Evolutionary conservation across 2,113 vertebrate species (phyloP), one percentile per base, ranked within the genome.

Genomic region (Thryonomys swinderianus): DNA sequence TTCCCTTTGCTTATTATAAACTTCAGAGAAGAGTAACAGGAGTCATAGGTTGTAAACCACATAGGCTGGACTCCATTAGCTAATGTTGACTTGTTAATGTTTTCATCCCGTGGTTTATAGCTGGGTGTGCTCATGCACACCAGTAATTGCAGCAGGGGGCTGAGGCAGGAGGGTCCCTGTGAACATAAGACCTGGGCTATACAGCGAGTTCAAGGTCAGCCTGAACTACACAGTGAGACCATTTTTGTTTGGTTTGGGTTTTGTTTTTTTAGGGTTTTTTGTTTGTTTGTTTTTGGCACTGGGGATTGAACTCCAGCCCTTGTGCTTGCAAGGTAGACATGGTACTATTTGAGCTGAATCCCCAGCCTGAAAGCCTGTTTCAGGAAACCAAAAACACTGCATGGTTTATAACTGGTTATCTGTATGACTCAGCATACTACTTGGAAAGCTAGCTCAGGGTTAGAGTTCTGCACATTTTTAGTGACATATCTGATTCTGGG

Each of bases 391-490:
- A 40, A 13, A 23, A 42, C 27, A 7, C 45, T 13, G 27, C 40
- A 30, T 45, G 14, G 25, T 32, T 85, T 16, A 3, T 30, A 21
- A 9, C 21, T 3, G 23, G 13, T 18, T 40, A 7, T 18, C 42
- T 71, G 32, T 14, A 1, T 2, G 34, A n/a, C 16, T 76, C 9
- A 21, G 73, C 30, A 0, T 14, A 42, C 17, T 51, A 0, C 1
- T 5, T 32, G 12, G 32, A n/a, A 16, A 55, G 34, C 27, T 40
- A 14, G 21, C 21, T 14, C 16, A 37, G 16, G 27, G 27, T 30
- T 12, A 55, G 57, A 23, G 21, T 25, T 64, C 42, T 45, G 32
- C 4, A 0, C 80, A 0, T 45, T 76, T 55, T 12, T 30, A 57
- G 2, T 42, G 18, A 40, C 32, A 4, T 21, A 8, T 4, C 14